Percentiles rank a stretch among this genome's conserved stretches.
These are phyloP conservation scores for Craterocephalus amniculus DNA, from an alignment of 2,797 vertebrate genomes.

Conservation along the genomic window DNA sequence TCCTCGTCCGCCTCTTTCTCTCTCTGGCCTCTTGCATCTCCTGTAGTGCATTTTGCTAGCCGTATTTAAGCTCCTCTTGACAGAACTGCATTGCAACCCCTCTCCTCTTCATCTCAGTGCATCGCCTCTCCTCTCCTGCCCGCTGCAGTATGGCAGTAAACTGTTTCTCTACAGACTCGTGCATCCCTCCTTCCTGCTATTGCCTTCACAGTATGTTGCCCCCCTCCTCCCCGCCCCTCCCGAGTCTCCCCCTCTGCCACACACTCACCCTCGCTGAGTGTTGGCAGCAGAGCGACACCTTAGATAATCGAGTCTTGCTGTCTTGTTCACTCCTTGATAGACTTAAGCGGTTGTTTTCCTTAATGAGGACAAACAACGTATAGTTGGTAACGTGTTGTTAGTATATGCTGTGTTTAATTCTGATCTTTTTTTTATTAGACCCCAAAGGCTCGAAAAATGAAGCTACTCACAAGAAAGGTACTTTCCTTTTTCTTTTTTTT, in stretches of 20 bases:
- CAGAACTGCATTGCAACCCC: slow-evolving; percentile 82
- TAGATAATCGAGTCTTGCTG: slow-evolving; percentile 79
- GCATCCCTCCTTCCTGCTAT: slow-evolving; percentile 82
- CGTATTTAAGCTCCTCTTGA: slow-evolving; percentile 77
- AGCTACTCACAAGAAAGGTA: slow-evolving; percentile 90
- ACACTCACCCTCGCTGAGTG: slow-evolving; percentile 77
- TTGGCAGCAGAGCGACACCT: slow-evolving; percentile 80
- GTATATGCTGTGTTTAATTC: slow-evolving; percentile 87
- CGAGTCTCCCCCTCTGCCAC: slow-evolving; percentile 73
- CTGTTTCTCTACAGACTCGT: slow-evolving; percentile 73
- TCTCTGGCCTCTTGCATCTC: slow-evolving; percentile 81
- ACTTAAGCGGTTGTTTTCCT: slow-evolving; percentile 80
- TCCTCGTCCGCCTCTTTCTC: slow-evolving; percentile 50
- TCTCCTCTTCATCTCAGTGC: slow-evolving; percentile 75
- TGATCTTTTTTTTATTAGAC: slow-evolving; percentile 89
- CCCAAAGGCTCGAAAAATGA: slow-evolving; percentile 88
- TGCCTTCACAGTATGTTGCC: slow-evolving; percentile 82
- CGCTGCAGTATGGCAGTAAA: slow-evolving; percentile 78
- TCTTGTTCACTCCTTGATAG: slow-evolving; percentile 76
- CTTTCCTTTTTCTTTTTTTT: slow-evolving; percentile 76
- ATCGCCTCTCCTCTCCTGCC: slow-evolving; percentile 80
- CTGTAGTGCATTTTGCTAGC: slow-evolving; percentile 85
- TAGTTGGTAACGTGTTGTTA: slow-evolving; percentile 77
- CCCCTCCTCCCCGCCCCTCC: slow-evolving; percentile 41
- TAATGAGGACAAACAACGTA: slow-evolving; percentile 78